Conservation (phyloP, 92 coral and sea anemone species). For the Parazoanthus atlanticus region DNA sequence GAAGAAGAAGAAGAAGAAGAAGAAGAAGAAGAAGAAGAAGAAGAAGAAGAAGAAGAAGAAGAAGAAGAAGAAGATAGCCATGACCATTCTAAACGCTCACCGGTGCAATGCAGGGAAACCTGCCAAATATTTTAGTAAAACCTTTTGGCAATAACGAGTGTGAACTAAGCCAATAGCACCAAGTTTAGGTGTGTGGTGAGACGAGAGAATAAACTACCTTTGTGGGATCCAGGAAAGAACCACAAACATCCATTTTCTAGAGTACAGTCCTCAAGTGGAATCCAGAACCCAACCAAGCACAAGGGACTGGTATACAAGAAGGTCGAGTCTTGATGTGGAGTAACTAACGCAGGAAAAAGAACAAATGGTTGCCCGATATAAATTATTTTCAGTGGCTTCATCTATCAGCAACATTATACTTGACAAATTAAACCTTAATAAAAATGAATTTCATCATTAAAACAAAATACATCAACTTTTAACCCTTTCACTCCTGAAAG, state of each 20-base stretch:
- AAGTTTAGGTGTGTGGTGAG: not conserved
- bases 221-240: conserved; percentile 90
- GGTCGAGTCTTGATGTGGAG: conserved; percentile 89
- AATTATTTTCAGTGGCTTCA: not conserved
- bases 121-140: too few species aligned
- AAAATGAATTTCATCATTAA: too few species aligned
- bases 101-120: not conserved
- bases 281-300: conserved; percentile 89
- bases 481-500: too few species aligned
- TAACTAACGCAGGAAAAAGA: conserved; percentile 44
- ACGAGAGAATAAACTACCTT: conserved; percentile 53
- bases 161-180: not conserved
- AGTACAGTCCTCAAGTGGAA: conserved; percentile 96
- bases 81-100: not conserved
- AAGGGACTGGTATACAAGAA: conserved; percentile 84
- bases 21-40: too few species aligned
- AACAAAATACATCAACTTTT: too few species aligned
- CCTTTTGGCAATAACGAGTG: too few species aligned
- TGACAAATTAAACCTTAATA: too few species aligned
- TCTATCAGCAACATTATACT: not conserved
- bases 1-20: too few species aligned
- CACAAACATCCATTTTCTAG: conserved; percentile 91
- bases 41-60: too few species aligned
- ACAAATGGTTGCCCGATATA: not conserved
- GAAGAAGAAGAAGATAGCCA: not conserved